These are phyloP conservation scores for Lutjanus argentimaculatus DNA, from an alignment of 2,797 vertebrate genomes.

Conservation along the genomic window DNA sequence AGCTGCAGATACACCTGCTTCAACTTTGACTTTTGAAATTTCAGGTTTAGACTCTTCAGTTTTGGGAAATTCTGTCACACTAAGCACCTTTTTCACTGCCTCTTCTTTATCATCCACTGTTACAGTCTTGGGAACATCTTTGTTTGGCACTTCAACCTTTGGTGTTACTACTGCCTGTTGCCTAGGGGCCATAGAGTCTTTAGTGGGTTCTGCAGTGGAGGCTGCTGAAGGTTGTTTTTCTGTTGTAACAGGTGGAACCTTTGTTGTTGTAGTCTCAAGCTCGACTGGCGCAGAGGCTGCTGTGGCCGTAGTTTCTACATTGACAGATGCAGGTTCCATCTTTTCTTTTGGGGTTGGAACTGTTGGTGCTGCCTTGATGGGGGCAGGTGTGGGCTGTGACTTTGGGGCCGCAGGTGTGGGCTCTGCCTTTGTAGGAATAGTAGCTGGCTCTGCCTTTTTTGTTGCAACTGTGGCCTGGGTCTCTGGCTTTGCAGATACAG, in stretches of 20 bases:
- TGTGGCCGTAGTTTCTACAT: conserved; percentile 26
- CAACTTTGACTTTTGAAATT: conserved; percentile 32
- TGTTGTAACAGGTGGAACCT: conserved; percentile 32
- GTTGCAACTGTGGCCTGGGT: conserved; percentile 58
- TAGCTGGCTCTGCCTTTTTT: conserved; percentile 55
- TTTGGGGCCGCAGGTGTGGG: conserved; percentile 55
- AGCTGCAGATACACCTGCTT: conserved; percentile 14
- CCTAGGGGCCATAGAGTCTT: neutral
- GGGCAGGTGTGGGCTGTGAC: conserved; percentile 22
- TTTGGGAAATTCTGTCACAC: conserved; percentile 30
- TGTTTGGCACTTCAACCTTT: conserved; percentile 35
- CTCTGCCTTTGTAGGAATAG: conserved; percentile 62
- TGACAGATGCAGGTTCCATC: conserved; percentile 43
- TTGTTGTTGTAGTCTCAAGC: conserved; percentile 23
- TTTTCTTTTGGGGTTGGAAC: conserved; percentile 39
- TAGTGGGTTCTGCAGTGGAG: conserved; percentile 30
- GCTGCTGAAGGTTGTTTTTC: conserved; percentile 36
- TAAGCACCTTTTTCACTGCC: conserved; percentile 19
- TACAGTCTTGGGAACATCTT: conserved; percentile 29
- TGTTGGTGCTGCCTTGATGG: conserved; percentile 28
- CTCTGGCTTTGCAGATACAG: conserved; percentile 64
- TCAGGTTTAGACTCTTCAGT: conserved; percentile 39
- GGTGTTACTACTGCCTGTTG: conserved; percentile 37
- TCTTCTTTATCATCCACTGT: conserved; percentile 36
- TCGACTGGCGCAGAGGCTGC: conserved; percentile 30